These are phyloP conservation scores for Trichogramma dendrolimi DNA, from an alignment of 2,888 invertebrate genomes.

Conservation along the genomic window DNA sequence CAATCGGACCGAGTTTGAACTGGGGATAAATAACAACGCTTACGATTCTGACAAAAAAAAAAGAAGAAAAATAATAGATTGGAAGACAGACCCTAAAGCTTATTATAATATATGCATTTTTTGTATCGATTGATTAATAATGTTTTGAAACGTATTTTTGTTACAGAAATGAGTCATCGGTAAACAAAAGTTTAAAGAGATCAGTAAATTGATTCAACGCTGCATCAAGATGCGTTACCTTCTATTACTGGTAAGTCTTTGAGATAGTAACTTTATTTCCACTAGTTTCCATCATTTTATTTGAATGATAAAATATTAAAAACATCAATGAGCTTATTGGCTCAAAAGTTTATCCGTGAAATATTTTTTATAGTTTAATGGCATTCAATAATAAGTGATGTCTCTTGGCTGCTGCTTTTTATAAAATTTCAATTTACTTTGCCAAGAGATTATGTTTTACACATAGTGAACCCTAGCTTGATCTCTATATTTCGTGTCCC, in stretches of 20 bases:
- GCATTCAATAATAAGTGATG: neutral
- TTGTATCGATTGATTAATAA: neutral
- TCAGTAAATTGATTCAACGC: neutral
- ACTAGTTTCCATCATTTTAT: too few relatives aligned
- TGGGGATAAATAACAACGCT: neutral
- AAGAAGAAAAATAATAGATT: neutral
- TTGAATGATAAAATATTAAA: too few relatives aligned
- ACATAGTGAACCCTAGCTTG: too few relatives aligned
- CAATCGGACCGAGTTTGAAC: neutral
- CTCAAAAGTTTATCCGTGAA: neutral
- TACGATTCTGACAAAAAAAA: neutral
- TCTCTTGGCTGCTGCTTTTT: too few relatives aligned
- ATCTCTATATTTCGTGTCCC: too few relatives aligned
- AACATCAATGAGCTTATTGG: neutral
- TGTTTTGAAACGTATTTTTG: constrained; percentile 12
- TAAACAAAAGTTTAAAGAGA: constrained; percentile 5
- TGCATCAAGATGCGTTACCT: constrained; percentile 33
- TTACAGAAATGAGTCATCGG: constrained; percentile 32
- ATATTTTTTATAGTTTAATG: neutral
- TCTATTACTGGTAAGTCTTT: constrained; percentile 30
- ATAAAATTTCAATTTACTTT: too few relatives aligned
- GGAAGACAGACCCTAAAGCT: neutral
- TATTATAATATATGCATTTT: neutral
- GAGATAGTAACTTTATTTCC: neutral
- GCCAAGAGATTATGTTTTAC: too few relatives aligned